Base-by-base conservation (phyloP, 1,140 invertebrate genomes). In the Thaumatotibia leucotreta region DNA sequence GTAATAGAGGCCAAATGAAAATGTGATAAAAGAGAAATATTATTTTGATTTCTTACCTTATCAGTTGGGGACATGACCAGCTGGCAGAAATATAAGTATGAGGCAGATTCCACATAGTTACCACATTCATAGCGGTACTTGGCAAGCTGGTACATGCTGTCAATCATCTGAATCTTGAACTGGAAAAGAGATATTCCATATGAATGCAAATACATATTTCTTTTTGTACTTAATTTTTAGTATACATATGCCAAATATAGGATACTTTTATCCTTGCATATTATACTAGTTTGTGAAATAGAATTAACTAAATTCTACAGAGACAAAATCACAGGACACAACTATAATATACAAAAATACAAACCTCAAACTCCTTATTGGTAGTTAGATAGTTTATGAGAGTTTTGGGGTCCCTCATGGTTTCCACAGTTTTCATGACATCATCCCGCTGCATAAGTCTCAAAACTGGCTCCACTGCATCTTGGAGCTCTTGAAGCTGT, bases 111-210 rank as follows among this genome's bases (percentile, higher is more conserved):
- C 58, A 96, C 95, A 86, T 99, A 99, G 91, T 99, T 99, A 76
- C 99, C 99, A 93, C 98, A 99, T 79, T 99, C 98, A 84, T 99
- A 99, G 75, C 98, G 94, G 84, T 98, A 99, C 91, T 99, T 99
- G 54, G 98, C 98, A 82, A 98, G 94, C 76, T 96, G 96, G 80
- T 99, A 99, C 78, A 99, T 94, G 75, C 95, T 96, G 75, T 99
- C 98, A 84, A 99, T 95, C 94, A 97, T 98, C 80, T 98, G 97
- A 74, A 96, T 94, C 91, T 96, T 95, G 77, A 99, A 98, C 95
- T 98, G 91, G 70, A 94, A 93, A 66, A 17, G 61, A 75, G 68
- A 72, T 67, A 68, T 45, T 68, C 65, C 29, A 50, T n/a, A n/a
- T n/a, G n/a, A n/a, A n/a, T n/a, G n/a, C n/a, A n/a, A n/a, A n/a